Evolutionary conservation across 2,113 vertebrate species (phyloP), one percentile per base, ranked within the genome.

Genomic region (Triplophysa rosa): DNA sequence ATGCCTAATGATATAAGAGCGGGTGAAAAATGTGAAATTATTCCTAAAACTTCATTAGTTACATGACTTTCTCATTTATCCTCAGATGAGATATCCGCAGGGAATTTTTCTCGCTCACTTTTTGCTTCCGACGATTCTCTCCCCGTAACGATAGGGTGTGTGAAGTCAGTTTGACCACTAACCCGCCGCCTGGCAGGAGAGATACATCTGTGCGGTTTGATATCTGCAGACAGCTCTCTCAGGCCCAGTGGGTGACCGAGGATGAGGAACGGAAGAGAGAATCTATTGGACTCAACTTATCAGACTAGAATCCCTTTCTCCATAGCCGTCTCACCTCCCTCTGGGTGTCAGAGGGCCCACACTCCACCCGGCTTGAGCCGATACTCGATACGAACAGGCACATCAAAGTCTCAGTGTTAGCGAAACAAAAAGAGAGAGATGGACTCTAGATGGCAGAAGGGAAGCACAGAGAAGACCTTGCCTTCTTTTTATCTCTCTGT

Each of bases 131-230:
- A 54, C 24, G 14, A 69, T 77, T 72, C 24, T 69, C n/a, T 58
- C 24, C 65, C 71, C 61, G 49, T 80, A 71, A 65, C 58, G 59
- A 77, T 47, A 2, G 64, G 33, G 58, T 56, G 8, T 80, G 73
- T 80, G 73, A 84, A 84, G 82, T 69, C 21, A 75, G 68, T 54
- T 71, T 78, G 82, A 82, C 61, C 67, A 2, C 80, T 79, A 71
- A 83, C 75, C 58, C 12, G 13, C 67, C 42, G 56, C 29, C 84
- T 58, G 26, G 69, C 61, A 79, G 45, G 17, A 61, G 59, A 61
- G 72, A 68, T 40, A n/a, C 54, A 12, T 61, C 24, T 71, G 62
- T 73, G 65, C 21, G 7, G 29, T 83, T 77, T 83, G 82, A 83
- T 85, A 85, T 85, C 65, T 23, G 71, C 49, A 26, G 62, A 67